Evolutionary conservation across 2,888 invertebrate genomes (phyloP), one percentile per base, ranked within the genome.

Genomic region (Agapostemon virescens): DNA sequence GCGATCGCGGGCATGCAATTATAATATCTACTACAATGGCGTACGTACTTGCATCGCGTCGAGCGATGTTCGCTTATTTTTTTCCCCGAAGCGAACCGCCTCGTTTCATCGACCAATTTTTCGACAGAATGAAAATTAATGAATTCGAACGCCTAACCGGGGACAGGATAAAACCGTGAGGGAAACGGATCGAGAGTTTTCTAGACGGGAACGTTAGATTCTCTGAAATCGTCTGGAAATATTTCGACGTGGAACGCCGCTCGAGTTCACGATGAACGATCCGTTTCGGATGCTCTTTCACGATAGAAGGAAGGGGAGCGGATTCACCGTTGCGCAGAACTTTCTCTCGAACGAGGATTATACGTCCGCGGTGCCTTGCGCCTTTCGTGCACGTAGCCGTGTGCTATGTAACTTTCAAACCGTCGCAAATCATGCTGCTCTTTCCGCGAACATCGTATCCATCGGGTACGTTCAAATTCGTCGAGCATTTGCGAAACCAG

Each of bases 301-400:
- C 77, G 81, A 71, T 64, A 71, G 77, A 77, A 82, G 77, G 83
- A 87, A 74, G 77, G 83, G 79, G 87, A 84, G 61, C 83, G 86
- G 87, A 86, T 85, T 85, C 87, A 81, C 84, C 84, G 83, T 83
- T 83, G 82, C 72, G 69, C 71, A 77, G 77, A 86, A 87, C 87
- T 87, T 87, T 87, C 87, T 87, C 86, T 78, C 72, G 64, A 69
- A 77, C 70, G 55, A 72, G 73, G 70, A 79, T 84, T 82, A 80
- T 73, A 72, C 61, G n/a, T n/a, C 74, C 69, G 71, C 0, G 55
- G 55, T 82, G 73, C 64, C 9, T 45, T 45, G 45, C 9, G 45
- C 49, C 74, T 80, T 74, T 80, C 82, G 58, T 79, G 68, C 74
- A 72, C 75, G 68, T 68, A 70, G 52, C 38, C 38, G 61, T 45